Percentiles rank a stretch among this genome's conserved stretches.
Evolutionary conservation across 2,797 vertebrate species (phyloP).

Genomic region (Sylvia borin): DNA sequence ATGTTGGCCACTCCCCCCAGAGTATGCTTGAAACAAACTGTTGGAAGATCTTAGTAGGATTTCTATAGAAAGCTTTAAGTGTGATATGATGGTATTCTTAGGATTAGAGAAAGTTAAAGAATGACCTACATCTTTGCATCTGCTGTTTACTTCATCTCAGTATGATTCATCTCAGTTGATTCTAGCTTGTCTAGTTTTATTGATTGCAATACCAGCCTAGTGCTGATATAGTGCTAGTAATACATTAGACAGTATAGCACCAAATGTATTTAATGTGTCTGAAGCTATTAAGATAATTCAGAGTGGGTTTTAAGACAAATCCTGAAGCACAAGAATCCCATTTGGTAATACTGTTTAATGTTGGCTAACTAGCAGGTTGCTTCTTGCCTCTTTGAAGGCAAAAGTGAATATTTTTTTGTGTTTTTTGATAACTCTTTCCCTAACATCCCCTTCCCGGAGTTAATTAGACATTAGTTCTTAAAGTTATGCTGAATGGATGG

Average conservation of each 20-base stretch:
- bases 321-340: background rate
- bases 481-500: background rate
- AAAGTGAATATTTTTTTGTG: background rate
- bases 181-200: background rate
- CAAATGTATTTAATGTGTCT: background rate
- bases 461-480: background rate
- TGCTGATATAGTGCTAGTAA: background rate
- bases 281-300: background rate
- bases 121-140: background rate
- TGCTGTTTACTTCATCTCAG: background rate
- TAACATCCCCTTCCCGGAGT: rapidly evolving
- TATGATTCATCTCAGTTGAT: background rate
- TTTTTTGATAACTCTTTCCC: background rate
- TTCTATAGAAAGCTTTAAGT: background rate
- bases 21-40: background rate
- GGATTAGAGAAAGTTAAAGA: background rate
- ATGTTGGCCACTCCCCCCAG: background rate
- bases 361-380: background rate
- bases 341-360: background rate
- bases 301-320: background rate
- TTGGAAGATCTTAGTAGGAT: background rate
- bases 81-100: background rate
- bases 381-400: background rate
- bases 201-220: background rate
- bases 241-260: background rate